Percentiles rank a stretch among this genome's conserved stretches.
Evolutionary conservation across 2,888 invertebrate species (phyloP).

Genomic region (Heterodera filipjevi): DNA sequence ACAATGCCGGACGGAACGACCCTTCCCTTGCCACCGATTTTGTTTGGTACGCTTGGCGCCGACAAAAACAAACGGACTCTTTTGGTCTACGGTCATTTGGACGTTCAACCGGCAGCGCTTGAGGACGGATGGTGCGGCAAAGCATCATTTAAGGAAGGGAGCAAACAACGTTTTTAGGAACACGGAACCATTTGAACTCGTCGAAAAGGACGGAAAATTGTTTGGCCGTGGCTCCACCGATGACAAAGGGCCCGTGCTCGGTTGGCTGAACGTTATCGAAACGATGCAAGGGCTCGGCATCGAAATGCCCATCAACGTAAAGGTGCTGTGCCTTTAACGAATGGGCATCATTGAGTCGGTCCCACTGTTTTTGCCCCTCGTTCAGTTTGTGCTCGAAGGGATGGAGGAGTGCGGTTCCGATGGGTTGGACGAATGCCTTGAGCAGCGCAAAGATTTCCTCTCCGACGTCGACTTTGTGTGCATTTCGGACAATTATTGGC

Average conservation of each 20-base stretch:
- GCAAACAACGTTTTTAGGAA: slow-evolving; percentile 67
- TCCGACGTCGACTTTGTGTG: slow-evolving; percentile 80
- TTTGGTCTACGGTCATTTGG: slow-evolving; percentile 92
- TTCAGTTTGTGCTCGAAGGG: slow-evolving; percentile 87
- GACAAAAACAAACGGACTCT: slow-evolving; percentile 88
- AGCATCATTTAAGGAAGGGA: background rate
- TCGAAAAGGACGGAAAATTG: slow-evolving; percentile 84
- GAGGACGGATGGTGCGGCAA: slow-evolving; percentile 42
- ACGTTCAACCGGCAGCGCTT: slow-evolving; percentile 91
- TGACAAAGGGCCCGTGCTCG: slow-evolving; percentile 88
- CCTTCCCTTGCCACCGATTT: slow-evolving; percentile 55
- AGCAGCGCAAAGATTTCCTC: slow-evolving; percentile 67
- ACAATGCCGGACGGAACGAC: slow-evolving; percentile 44
- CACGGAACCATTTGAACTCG: slow-evolving; percentile 87
- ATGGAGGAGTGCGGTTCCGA: slow-evolving; percentile 98
- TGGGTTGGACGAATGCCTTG: slow-evolving; percentile 85
- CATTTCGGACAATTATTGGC: slow-evolving; percentile 98
- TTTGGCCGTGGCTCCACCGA: slow-evolving; percentile 90
- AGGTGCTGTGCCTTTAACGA: slow-evolving; percentile 55
- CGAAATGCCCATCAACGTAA: slow-evolving; percentile 74
- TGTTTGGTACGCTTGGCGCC: slow-evolving; percentile 72
- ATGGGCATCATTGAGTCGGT: background rate
- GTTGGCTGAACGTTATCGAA: slow-evolving; percentile 91
- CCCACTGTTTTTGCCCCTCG: background rate
- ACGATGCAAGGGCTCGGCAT: slow-evolving; percentile 78